Evolutionary conservation across 2,113 vertebrate genomes (phyloP).

Genomic region (Microcebus tavaratra): DNA sequence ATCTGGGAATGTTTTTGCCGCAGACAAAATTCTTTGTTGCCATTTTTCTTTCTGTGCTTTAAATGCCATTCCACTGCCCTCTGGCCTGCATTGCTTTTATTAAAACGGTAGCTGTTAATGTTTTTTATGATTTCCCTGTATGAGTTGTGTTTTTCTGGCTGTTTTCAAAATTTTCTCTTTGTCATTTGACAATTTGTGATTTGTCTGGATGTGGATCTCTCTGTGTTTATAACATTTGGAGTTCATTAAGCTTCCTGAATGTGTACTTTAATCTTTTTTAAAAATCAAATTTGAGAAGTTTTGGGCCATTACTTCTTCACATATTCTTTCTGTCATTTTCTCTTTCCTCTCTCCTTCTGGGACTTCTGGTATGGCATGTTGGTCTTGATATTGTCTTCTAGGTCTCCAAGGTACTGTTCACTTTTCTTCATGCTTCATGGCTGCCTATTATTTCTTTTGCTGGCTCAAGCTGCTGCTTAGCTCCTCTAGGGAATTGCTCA

Average conservation of each 20-base stretch:
- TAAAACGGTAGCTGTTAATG: background rate
- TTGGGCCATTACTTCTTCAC: background rate
- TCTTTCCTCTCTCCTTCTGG: background rate
- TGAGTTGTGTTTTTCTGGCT: background rate
- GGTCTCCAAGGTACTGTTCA: background rate
- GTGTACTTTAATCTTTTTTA: background rate
- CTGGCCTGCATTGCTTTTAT: background rate
- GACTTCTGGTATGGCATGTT: too few relatives aligned
- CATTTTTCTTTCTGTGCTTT: background rate
- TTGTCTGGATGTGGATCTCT: background rate
- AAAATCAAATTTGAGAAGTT: background rate
- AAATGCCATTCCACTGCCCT: background rate
- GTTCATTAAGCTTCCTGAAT: background rate
- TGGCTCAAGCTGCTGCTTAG: background rate
- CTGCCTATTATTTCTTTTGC: background rate
- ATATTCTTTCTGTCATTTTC: background rate
- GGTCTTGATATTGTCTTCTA: background rate
- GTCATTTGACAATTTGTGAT: background rate
- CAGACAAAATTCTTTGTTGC: background rate
- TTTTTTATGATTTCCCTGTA: background rate
- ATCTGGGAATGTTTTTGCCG: background rate
- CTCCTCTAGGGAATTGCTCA: background rate
- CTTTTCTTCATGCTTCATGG: background rate
- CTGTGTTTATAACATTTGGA: background rate
- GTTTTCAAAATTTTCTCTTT: background rate